Evolutionary conservation across 2,888 invertebrate species (phyloP).

Genomic region (Copidosoma aretas): DNA sequence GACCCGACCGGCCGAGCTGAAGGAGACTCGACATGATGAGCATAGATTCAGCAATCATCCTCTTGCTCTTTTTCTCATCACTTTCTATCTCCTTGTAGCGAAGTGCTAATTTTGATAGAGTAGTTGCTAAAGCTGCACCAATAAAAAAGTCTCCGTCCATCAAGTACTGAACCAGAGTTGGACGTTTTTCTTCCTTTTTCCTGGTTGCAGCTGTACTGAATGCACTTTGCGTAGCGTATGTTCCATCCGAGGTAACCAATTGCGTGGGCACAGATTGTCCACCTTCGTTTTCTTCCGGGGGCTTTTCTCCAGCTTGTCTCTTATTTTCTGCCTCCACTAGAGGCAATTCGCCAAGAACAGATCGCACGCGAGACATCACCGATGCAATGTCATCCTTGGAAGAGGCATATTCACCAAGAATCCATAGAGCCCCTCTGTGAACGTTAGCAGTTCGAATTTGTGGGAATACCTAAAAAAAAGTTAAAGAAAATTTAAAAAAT

Average conservation of each 20-base stretch:
- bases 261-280: constrained; percentile 64
- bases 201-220: constrained; percentile 78
- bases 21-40: constrained; percentile 86
- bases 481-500: neutral
- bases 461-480: constrained; percentile 76
- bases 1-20: constrained; percentile 73
- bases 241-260: constrained; percentile 97
- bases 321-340: constrained; percentile 72
- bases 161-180: constrained; percentile 84
- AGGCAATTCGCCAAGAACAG: constrained; percentile 70
- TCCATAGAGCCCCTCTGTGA: constrained; percentile 94
- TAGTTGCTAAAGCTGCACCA: constrained; percentile 89
- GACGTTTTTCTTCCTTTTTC: constrained; percentile 73
- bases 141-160: constrained; percentile 96
- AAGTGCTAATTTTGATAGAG: constrained; percentile 88
- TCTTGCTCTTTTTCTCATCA: constrained; percentile 63
- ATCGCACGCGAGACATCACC: constrained; percentile 79
- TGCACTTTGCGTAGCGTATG: constrained; percentile 97
- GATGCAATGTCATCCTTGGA: constrained; percentile 77
- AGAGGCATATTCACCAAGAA: constrained; percentile 94
- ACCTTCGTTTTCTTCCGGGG: constrained; percentile 62
- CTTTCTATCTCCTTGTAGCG: constrained; percentile 56
- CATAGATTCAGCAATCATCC: constrained; percentile 82
- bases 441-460: constrained; percentile 90
- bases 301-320: constrained; percentile 75